phyloP scores from a whole-genome alignment of 2,797 vertebrate species.

The Capromys pilorides region DNA sequence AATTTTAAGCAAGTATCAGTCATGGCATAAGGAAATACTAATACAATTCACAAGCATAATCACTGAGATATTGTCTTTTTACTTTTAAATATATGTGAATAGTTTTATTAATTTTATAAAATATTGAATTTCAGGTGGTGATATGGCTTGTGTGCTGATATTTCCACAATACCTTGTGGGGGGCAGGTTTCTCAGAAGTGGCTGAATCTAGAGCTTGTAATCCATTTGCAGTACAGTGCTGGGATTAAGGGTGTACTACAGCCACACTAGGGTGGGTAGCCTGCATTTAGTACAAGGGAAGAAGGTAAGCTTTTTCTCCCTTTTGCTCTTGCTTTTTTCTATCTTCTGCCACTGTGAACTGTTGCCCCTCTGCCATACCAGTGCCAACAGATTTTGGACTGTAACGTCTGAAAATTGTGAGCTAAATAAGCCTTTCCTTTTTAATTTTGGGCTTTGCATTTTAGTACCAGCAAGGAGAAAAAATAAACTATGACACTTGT shows the following conservation, averaged over 20 bases:
- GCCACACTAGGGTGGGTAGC: background rate
- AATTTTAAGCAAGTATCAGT: background rate
- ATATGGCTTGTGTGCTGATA: background rate
- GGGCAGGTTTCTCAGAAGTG: background rate
- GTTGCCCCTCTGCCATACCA: background rate
- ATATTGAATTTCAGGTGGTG: background rate
- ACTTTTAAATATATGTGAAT: constrained; percentile 19
- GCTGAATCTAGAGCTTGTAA: background rate
- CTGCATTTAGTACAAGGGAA: background rate
- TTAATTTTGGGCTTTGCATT: background rate
- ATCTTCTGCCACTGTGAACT: background rate
- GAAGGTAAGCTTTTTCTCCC: background rate
- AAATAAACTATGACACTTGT: background rate
- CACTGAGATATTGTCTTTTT: constrained; percentile 8
- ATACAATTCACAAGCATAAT: constrained; percentile 3
- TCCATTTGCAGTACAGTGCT: background rate
- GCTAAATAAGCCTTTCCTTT: background rate
- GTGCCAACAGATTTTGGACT: background rate
- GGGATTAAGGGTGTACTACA: background rate
- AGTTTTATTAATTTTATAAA: background rate
- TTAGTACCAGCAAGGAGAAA: background rate
- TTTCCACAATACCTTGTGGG: background rate
- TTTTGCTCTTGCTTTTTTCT: background rate
- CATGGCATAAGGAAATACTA: constrained; percentile 19
- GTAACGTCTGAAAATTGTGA: background rate